Evolutionary conservation across 1,140 invertebrate genomes (phyloP), one percentile per base, ranked within the genome.

Genomic region (Thaumetopoea pityocampa): DNA sequence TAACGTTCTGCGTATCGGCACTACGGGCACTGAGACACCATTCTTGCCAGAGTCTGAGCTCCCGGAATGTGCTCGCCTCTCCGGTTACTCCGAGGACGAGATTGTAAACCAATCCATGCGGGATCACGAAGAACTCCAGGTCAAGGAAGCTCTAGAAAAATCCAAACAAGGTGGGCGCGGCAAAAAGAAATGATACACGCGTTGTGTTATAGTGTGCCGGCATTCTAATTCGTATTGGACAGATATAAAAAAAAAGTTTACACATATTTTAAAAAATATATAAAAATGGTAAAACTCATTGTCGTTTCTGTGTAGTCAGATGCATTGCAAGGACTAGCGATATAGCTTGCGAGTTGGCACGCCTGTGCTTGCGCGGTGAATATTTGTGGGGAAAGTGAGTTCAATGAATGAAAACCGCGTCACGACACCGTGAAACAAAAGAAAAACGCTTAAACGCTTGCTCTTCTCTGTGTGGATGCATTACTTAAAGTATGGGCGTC

Each of bases 1-100:
- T 33, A 98, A 97, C 83, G 88, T 96, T 1, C 85, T 99, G 10
- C 89, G 90, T 22, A 98, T 99, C 63, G 97, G 97, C n/a, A 98
- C 96, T 0, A 98, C 96, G 0, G 95, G 95, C 11, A 97, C 96
- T 0, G 93, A 96, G 78, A 98, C 97, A 0, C 79, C 88, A 7
- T 99, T 99, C 83, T 83, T 99, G 38, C 85, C 92, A 0, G 97
- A 99, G 86, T 91, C 90, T 58, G 94, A 97, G 45, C 82, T 97
- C 34, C 95, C 95, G 1, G 89, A 80, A 29, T 88, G 81, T 47
- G 69, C 78, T 42, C 65, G 80, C 18, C 79, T 85, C 18, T 86
- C 77, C 22, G 86, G 81, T 54, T 87, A 69, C 59, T 87, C 51
- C 86, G 93, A 78, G 88, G 94, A 55, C 69, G 85, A 74, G 85